phyloP scores from a whole-genome alignment of 2,888 invertebrate species.

The Ypsolopha scabrella region DNA sequence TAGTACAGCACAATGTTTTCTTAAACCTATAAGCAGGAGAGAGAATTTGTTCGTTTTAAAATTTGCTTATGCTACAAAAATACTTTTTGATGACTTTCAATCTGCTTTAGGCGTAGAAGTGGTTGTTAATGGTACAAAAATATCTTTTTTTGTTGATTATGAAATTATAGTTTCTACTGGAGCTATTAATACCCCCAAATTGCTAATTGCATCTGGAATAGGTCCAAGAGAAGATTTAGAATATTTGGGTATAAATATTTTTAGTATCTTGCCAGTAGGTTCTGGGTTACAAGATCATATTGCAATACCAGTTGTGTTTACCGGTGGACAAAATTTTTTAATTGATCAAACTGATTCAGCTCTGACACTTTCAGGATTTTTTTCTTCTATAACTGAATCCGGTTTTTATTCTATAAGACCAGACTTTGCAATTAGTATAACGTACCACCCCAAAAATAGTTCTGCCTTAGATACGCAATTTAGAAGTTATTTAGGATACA shows the following conservation, averaged over 20 bases:
- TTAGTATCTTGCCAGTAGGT: not conserved
- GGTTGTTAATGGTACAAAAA: not conserved
- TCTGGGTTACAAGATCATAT: not conserved
- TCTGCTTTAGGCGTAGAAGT: not conserved
- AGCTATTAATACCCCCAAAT: not conserved
- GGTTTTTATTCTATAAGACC: not conserved
- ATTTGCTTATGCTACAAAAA: not conserved
- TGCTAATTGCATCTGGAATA: not conserved
- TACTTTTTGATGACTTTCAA: not conserved
- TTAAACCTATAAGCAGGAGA: not conserved
- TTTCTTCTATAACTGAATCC: not conserved
- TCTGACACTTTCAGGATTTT: not conserved
- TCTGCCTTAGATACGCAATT: not conserved
- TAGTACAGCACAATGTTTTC: not conserved
- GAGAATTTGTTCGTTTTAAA: not conserved
- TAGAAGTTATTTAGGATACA: not conserved
- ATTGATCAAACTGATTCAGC: not conserved
- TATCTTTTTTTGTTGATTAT: not conserved
- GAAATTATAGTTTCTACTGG: constrained; percentile 1
- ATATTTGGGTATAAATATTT: not conserved
- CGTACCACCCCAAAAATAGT: not conserved
- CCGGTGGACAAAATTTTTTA: not conserved
- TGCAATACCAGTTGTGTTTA: not conserved
- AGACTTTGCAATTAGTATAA: not conserved
- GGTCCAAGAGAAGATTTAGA: constrained; percentile 1